phyloP scores from a whole-genome alignment of 2,888 invertebrate species.

The Panzeria rudis region DNA sequence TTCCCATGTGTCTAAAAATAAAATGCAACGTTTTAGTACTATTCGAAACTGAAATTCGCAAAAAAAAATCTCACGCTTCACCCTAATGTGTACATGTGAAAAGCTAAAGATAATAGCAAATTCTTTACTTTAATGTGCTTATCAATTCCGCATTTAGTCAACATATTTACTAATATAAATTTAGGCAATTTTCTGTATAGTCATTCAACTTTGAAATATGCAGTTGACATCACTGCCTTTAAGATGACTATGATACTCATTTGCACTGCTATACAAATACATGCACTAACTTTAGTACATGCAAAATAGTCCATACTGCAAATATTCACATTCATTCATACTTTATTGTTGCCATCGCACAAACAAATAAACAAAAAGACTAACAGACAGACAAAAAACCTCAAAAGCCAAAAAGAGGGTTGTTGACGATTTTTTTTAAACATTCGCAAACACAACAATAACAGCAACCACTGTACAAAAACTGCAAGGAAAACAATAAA shows the following conservation, averaged over 20 bases:
- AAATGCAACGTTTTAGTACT: too few relatives aligned
- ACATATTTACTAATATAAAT: too few relatives aligned
- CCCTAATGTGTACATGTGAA: too few relatives aligned
- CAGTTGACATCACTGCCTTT: slow-evolving; percentile 4
- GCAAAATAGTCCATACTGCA: neutral
- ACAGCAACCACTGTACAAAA: slow-evolving; percentile 33
- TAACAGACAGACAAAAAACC: slow-evolving; percentile 40
- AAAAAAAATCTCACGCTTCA: too few relatives aligned
- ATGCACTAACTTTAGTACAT: neutral
- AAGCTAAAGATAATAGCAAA: too few relatives aligned
- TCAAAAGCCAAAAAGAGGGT: slow-evolving; percentile 62
- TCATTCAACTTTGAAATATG: too few relatives aligned
- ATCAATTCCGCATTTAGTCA: too few relatives aligned
- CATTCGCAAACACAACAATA: slow-evolving; percentile 49
- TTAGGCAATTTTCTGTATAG: too few relatives aligned
- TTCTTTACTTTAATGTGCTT: too few relatives aligned
- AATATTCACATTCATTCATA: slow-evolving; percentile 18
- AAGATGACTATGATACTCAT: slow-evolving; percentile 8
- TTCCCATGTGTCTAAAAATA: too few relatives aligned
- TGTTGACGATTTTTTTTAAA: slow-evolving; percentile 61
- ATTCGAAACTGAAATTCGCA: too few relatives aligned
- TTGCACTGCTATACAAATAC: slow-evolving; percentile 3
- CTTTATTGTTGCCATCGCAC: slow-evolving; percentile 19
- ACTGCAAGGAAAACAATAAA: slow-evolving; percentile 48
- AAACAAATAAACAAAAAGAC: slow-evolving; percentile 18